A percentile compares a stretch with the other conserved stretches of the same genome.
Conservation (phyloP, 2,888 invertebrate species). For the Dichetophora obliterata region DNA sequence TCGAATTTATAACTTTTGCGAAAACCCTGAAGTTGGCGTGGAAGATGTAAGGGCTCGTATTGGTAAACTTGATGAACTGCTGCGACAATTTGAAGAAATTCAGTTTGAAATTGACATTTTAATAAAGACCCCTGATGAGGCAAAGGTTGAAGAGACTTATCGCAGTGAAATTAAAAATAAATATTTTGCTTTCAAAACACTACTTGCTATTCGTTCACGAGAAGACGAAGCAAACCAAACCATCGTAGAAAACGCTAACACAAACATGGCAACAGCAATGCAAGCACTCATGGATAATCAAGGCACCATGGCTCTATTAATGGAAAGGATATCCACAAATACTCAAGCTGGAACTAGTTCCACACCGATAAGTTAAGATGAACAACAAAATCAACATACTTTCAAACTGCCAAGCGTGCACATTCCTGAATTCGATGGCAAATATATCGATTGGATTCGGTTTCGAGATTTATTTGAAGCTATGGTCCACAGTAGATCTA, state of each 20-base stretch:
- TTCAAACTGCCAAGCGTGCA: slow-evolving; percentile 31
- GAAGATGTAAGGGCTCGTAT: no score
- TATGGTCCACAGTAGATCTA: slow-evolving; percentile 36
- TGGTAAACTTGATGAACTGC: neutral
- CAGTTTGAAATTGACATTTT: slow-evolving; percentile 27
- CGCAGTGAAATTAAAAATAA: slow-evolving; percentile 10
- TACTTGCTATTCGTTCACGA: neutral
- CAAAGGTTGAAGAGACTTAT: slow-evolving; percentile 28
- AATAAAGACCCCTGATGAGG: neutral
- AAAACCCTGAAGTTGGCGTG: no score
- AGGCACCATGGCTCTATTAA: no score
- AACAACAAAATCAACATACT: neutral
- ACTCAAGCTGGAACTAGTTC: no score
- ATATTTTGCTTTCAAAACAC: slow-evolving; percentile 18
- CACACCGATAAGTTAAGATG: neutral
- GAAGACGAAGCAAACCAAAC: no score
- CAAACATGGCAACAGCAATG: no score
- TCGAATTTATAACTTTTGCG: no score
- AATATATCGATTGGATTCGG: slow-evolving; percentile 29
- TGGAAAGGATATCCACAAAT: slow-evolving; percentile 14
- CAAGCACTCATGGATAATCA: no score
- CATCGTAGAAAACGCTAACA: no score
- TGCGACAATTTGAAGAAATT: neutral
- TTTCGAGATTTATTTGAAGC: no score
- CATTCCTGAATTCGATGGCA: slow-evolving; percentile 32